Percentiles rank a stretch among this genome's conserved stretches.
phyloP scores from a whole-genome alignment of 2,888 invertebrate species.

The Apodemia zela region DNA sequence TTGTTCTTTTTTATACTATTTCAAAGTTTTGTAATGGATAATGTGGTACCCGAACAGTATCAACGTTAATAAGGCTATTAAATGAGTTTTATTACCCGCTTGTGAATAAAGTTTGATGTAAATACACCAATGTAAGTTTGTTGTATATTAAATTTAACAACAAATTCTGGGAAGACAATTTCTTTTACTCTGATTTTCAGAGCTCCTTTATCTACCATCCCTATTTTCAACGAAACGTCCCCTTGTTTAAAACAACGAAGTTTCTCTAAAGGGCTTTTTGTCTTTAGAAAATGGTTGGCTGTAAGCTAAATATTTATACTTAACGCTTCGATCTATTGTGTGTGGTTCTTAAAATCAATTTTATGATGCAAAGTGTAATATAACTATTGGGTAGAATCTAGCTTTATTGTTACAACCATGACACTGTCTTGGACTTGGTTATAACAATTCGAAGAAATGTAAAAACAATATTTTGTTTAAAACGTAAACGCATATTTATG shows the following conservation, averaged over 20 bases:
- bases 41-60: too few relatives aligned
- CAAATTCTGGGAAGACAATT: neutral
- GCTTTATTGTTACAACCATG: neutral
- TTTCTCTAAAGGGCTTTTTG: constrained; percentile 65
- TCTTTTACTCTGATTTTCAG: neutral
- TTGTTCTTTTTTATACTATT: too few relatives aligned
- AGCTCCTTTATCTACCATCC: constrained; percentile 1
- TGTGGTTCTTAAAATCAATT: constrained; percentile 17
- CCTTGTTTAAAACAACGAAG: constrained; percentile 60
- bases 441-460: neutral
- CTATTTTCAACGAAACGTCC: constrained; percentile 56
- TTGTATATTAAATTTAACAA: neutral
- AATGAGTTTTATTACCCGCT: too few relatives aligned
- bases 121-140: neutral
- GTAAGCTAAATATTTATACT: constrained; percentile 66
- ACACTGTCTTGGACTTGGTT: neutral
- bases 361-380: constrained; percentile 14
- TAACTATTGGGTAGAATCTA: constrained; percentile 1
- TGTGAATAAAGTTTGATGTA: too few relatives aligned
- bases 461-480: neutral
- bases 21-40: too few relatives aligned
- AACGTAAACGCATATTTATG: too few relatives aligned
- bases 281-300: constrained; percentile 52
- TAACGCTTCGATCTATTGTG: constrained; percentile 37
- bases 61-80: too few relatives aligned